phyloP scores from a whole-genome alignment of 30 jellyfish, hydroid and myxozoan species.

The Mastigias papua region DNA sequence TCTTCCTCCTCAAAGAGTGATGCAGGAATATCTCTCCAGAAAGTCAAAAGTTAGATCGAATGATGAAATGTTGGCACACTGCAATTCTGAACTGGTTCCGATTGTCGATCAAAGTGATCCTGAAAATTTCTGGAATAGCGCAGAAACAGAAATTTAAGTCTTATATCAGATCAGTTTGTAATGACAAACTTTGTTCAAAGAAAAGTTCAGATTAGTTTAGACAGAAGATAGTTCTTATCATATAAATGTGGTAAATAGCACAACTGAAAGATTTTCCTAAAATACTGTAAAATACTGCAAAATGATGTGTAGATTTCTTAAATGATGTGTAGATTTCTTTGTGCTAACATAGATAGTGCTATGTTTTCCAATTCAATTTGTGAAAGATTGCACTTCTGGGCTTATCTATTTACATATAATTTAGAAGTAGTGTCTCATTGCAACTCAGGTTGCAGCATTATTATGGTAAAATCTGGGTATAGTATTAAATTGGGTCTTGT shows the following conservation, averaged over 20 bases:
- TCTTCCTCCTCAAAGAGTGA: constrained; percentile 51
- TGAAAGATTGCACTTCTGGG: too few species aligned
- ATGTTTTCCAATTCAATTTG: too few species aligned
- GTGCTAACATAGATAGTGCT: too few species aligned
- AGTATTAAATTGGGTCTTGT: too few species aligned
- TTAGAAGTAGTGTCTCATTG: too few species aligned
- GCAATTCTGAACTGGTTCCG: constrained; percentile 30
- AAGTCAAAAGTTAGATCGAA: not conserved
- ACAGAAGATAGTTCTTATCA: not conserved
- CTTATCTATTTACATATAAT: too few species aligned
- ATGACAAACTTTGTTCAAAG: not conserved
- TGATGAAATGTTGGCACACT: constrained; percentile 1
- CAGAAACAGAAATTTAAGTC: constrained; percentile 39
- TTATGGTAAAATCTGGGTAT: too few species aligned
- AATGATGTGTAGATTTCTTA: too few species aligned
- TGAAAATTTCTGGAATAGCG: constrained; percentile 5
- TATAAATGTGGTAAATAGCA: not conserved
- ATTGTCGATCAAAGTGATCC: constrained; percentile 20
- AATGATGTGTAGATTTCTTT: too few species aligned
- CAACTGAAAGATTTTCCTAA: too few species aligned
- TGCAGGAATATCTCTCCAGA: constrained; percentile 47
- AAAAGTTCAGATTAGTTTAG: not conserved
- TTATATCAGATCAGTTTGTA: not conserved
- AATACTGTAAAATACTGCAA: too few species aligned
- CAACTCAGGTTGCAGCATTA: too few species aligned